Evolutionary conservation across 1,140 invertebrate species (phyloP).

Genomic region (Colletes gigas): DNA sequence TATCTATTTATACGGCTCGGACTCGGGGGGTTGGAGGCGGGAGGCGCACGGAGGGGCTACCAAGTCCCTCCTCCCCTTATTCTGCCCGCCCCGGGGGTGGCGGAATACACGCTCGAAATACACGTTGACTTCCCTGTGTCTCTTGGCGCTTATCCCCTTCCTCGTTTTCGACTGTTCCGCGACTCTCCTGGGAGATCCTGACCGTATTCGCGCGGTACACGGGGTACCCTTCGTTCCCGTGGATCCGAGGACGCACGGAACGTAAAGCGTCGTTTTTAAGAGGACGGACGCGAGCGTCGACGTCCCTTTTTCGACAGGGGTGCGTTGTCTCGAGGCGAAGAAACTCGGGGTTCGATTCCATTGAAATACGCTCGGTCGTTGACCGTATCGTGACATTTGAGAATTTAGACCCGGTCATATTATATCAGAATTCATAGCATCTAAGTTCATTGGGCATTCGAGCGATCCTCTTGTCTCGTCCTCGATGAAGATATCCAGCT

Average conservation of each 20-base stretch:
- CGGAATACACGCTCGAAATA: slow-evolving; percentile 36
- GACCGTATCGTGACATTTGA: no score
- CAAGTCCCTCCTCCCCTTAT: slow-evolving; percentile 20
- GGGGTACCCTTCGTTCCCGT: slow-evolving; percentile 2
- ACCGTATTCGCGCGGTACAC: slow-evolving; percentile 15
- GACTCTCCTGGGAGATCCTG: slow-evolving; percentile 24
- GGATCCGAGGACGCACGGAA: slow-evolving; percentile 1
- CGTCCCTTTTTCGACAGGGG: not conserved
- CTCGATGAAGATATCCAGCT: no score
- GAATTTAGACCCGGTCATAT: no score
- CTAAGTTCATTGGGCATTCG: no score
- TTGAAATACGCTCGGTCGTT: not conserved
- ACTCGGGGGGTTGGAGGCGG: slow-evolving; percentile 2
- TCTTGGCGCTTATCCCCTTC: not conserved
- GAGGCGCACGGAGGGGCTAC: slow-evolving; percentile 9
- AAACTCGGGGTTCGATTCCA: not conserved
- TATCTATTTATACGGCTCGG: slow-evolving; percentile 72
- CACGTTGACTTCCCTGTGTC: slow-evolving; percentile 38
- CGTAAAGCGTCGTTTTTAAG: slow-evolving; percentile 10
- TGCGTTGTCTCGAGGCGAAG: not conserved
- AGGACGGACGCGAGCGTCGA: not conserved
- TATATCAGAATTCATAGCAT: no score
- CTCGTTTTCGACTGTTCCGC: not conserved
- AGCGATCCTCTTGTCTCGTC: no score
- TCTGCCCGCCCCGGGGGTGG: not conserved